phyloP scores from a whole-genome alignment of 2,113 vertebrate genomes.

The Dissostichus mawsoni region DNA sequence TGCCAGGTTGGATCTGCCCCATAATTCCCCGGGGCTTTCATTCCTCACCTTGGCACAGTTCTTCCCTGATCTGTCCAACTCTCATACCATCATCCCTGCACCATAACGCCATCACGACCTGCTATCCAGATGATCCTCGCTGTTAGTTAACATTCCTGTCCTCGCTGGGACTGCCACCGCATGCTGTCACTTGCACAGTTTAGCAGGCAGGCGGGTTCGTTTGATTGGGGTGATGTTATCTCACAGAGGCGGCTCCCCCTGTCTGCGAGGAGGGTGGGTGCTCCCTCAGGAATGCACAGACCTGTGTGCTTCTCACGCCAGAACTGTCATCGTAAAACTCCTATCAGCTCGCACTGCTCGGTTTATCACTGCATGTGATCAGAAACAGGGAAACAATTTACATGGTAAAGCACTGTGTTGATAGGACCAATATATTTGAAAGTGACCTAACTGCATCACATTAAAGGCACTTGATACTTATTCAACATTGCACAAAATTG shows the following conservation, averaged over 20 bases:
- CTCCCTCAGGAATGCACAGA: constrained; percentile 57
- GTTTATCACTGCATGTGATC: constrained; percentile 16
- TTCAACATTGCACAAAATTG: not conserved
- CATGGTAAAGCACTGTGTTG: not conserved
- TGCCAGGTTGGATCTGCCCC: constrained; percentile 18
- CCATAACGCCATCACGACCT: constrained; percentile 42
- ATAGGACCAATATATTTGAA: not conserved
- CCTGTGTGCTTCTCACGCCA: constrained; percentile 7
- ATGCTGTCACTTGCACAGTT: constrained; percentile 52
- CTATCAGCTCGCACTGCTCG: not conserved
- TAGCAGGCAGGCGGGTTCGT: not conserved
- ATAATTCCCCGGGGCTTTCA: constrained; percentile 29
- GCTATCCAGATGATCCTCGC: constrained; percentile 23
- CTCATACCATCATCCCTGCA: constrained; percentile 12
- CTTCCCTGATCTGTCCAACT: not conserved
- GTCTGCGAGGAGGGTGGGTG: constrained; percentile 43
- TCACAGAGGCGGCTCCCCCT: constrained; percentile 21
- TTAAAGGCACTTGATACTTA: not conserved
- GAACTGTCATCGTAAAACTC: constrained; percentile 41
- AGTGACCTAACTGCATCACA: not conserved
- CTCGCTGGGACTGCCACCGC: constrained; percentile 15
- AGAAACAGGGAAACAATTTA: not conserved
- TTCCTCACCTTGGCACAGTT: constrained; percentile 24
- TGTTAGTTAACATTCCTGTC: constrained; percentile 61
- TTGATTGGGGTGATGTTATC: not conserved